These are phyloP conservation scores for Columba livia DNA, from an alignment of 2,113 vertebrate genomes.

Conservation along the genomic window DNA sequence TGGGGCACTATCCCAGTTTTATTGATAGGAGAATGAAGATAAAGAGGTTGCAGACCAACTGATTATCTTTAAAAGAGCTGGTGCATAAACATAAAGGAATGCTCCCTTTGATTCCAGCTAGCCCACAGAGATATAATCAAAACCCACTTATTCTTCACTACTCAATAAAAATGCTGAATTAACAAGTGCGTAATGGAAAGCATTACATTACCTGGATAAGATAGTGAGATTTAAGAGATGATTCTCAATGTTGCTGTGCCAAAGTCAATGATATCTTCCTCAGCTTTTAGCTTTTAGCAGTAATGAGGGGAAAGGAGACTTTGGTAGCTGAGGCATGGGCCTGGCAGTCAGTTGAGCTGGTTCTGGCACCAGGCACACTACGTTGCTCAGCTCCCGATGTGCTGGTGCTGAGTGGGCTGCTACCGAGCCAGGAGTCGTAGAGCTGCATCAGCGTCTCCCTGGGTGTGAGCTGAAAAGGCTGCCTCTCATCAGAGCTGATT, in stretches of 20 bases:
- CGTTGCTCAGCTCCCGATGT: accelerated
- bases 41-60: constrained; percentile 3
- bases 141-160: background rate
- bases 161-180: constrained; percentile 10
- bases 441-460: constrained; percentile 23
- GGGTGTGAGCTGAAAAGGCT: constrained; percentile 13
- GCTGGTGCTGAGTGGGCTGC: background rate
- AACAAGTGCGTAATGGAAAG: background rate
- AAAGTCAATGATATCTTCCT: background rate
- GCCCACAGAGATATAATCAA: constrained; percentile 9
- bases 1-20: background rate
- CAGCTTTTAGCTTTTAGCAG: background rate
- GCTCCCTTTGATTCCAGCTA: background rate
- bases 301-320: background rate
- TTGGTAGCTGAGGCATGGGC: background rate
- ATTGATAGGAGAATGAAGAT: background rate
- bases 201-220: background rate
- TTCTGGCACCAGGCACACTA: background rate
- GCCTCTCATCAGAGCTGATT: background rate
- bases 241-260: background rate
- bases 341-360: background rate
- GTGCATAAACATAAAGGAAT: background rate
- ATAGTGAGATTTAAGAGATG: background rate
- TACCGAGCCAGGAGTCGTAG: background rate
- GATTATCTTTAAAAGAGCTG: background rate